Percentiles rank a stretch among this genome's conserved stretches.
phyloP scores from a whole-genome alignment of 2,113 vertebrate genomes.

The Leucosticte australis region DNA sequence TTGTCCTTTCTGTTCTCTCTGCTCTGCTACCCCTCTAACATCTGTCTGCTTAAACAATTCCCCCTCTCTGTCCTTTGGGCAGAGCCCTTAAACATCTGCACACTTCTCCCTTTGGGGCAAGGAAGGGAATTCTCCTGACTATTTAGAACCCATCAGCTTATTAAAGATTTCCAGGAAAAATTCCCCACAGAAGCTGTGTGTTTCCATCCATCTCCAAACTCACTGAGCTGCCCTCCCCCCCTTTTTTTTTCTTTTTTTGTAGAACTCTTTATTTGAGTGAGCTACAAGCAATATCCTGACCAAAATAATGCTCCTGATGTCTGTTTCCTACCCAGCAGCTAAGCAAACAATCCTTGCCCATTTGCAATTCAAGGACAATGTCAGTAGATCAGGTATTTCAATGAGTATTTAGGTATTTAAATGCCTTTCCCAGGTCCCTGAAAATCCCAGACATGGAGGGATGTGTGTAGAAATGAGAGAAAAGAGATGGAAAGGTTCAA shows the following conservation, averaged over 20 bases:
- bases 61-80: neutral
- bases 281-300: constrained; percentile 17
- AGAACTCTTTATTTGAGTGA: neutral
- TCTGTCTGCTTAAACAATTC: neutral
- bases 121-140: neutral
- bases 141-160: neutral
- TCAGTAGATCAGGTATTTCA: neutral
- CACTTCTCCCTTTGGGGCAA: neutral
- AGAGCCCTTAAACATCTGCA: neutral
- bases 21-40: neutral
- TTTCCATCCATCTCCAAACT: neutral
- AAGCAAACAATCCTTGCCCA: neutral
- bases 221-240: neutral
- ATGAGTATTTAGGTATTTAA: neutral
- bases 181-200: neutral
- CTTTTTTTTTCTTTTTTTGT: neutral
- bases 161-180: neutral
- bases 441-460: neutral
- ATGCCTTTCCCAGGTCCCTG: neutral
- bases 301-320: neutral
- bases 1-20: neutral
- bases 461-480: neutral
- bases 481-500: neutral
- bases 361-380: neutral
- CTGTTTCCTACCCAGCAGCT: constrained; percentile 21